Evolutionary conservation across 1,140 invertebrate genomes (phyloP).

Genomic region (Argopecten irradians): DNA sequence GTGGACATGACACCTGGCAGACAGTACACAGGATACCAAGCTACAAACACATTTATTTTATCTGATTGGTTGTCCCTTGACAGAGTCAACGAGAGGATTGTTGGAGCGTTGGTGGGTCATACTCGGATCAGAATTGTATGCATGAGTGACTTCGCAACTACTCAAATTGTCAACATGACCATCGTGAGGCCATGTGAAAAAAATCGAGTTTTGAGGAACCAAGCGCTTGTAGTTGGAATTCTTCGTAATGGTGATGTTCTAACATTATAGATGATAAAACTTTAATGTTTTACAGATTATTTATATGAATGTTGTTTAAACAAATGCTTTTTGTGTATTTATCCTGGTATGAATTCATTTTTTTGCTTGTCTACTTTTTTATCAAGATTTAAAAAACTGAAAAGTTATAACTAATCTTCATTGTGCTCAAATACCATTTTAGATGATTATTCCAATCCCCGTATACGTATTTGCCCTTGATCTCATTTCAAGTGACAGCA

Average conservation of each 20-base stretch:
- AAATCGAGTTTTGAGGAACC: neutral
- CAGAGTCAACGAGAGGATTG: neutral
- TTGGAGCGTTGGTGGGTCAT: neutral
- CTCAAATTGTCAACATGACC: slow-evolving; percentile 15
- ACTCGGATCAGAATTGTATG: neutral
- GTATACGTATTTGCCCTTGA: too few relatives aligned
- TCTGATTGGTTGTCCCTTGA: slow-evolving; percentile 21
- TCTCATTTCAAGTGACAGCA: too few relatives aligned
- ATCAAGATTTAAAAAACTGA: too few relatives aligned
- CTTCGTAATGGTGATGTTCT: neutral
- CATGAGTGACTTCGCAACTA: neutral
- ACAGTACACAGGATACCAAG: slow-evolving; percentile 20
- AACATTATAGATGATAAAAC: neutral
- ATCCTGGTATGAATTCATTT: too few relatives aligned
- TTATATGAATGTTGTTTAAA: too few relatives aligned
- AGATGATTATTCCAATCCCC: too few relatives aligned
- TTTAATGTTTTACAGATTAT: too few relatives aligned
- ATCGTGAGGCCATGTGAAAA: slow-evolving; percentile 12
- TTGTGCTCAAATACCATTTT: too few relatives aligned
- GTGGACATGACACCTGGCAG: too few relatives aligned
- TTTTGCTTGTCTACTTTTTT: too few relatives aligned
- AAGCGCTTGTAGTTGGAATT: neutral
- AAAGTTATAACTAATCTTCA: too few relatives aligned
- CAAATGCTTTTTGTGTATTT: too few relatives aligned
- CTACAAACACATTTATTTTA: neutral